A percentile compares a stretch with the other conserved stretches of the same genome.
Conservation (phyloP, 2,797 vertebrate genomes). For the Hyperoplus lanceolatus region DNA sequence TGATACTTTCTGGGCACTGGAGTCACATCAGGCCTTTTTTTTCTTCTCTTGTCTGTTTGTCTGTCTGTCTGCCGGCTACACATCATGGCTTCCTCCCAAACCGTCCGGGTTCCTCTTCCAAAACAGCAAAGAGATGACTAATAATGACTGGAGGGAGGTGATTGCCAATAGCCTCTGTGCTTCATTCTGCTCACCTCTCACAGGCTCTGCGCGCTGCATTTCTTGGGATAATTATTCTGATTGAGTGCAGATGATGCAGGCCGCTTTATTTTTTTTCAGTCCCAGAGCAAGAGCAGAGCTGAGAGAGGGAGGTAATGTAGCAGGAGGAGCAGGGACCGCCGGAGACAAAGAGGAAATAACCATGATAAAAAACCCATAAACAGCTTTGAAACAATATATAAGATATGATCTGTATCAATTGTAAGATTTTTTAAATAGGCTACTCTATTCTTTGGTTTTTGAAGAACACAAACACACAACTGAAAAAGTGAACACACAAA, state of each 20-base stretch:
- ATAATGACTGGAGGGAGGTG: constrained; percentile 73
- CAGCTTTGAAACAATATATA: constrained; percentile 60
- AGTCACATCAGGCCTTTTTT: constrained; percentile 59
- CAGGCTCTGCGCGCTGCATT: constrained; percentile 64
- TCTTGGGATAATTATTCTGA: constrained; percentile 79
- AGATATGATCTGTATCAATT: not conserved
- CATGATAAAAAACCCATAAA: constrained; percentile 62
- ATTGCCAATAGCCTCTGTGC: constrained; percentile 76
- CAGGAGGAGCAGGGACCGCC: constrained; percentile 67
- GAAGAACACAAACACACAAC: no score
- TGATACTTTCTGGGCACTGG: constrained; percentile 64
- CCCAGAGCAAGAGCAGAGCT: constrained; percentile 41
- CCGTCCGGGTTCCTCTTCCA: constrained; percentile 56
- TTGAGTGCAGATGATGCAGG: constrained; percentile 78
- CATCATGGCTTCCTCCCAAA: constrained; percentile 66
- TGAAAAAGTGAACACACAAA: no score
- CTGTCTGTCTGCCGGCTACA: constrained; percentile 48
- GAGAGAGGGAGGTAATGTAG: constrained; percentile 55
- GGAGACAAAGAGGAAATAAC: constrained; percentile 67
- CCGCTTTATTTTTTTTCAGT: constrained; percentile 24
- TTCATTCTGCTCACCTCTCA: constrained; percentile 74
- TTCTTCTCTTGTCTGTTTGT: constrained; percentile 19
- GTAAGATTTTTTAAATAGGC: no score
- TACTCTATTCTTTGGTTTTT: no score
- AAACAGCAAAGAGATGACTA: constrained; percentile 74